Evolutionary conservation across 2,888 invertebrate species (phyloP).

Genomic region (Macrosiphum euphorbiae): DNA sequence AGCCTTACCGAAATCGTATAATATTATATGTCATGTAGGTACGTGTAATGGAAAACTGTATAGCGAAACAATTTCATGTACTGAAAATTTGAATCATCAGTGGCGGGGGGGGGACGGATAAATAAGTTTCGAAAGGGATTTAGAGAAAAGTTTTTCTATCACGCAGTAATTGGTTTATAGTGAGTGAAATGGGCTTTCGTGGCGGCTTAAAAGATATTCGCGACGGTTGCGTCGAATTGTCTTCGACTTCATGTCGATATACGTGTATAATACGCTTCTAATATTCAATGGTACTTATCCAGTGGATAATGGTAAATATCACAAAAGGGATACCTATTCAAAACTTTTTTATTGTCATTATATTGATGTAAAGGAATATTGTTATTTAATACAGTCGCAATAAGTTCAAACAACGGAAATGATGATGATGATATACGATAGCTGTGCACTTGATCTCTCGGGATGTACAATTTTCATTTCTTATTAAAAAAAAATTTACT

Average conservation of each 20-base stretch:
- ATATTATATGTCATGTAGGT: background rate
- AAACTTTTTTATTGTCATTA: constrained; percentile 31
- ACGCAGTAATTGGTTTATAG: constrained; percentile 26
- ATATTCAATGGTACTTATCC: constrained; percentile 13
- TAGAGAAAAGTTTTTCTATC: constrained; percentile 36
- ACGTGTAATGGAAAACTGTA: background rate
- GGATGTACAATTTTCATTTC: background rate
- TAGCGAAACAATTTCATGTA: constrained; percentile 5
- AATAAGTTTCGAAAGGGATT: constrained; percentile 28
- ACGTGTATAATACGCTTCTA: background rate
- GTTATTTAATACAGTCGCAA: constrained; percentile 5
- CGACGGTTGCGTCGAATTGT: background rate
- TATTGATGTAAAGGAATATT: background rate
- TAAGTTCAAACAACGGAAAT: background rate
- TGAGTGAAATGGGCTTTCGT: constrained; percentile 11
- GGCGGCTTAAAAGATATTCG: constrained; percentile 4
- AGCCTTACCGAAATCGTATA: background rate
- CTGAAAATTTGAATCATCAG: constrained; percentile 17
- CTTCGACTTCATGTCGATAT: background rate
- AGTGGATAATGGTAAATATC: background rate
- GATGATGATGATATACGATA: background rate
- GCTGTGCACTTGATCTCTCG: background rate
- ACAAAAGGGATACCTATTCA: background rate
- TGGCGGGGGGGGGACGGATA: background rate
- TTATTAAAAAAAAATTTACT: background rate